These are phyloP conservation scores for Microchrysa polita DNA, from an alignment of 2,888 invertebrate species.

Conservation along the genomic window DNA sequence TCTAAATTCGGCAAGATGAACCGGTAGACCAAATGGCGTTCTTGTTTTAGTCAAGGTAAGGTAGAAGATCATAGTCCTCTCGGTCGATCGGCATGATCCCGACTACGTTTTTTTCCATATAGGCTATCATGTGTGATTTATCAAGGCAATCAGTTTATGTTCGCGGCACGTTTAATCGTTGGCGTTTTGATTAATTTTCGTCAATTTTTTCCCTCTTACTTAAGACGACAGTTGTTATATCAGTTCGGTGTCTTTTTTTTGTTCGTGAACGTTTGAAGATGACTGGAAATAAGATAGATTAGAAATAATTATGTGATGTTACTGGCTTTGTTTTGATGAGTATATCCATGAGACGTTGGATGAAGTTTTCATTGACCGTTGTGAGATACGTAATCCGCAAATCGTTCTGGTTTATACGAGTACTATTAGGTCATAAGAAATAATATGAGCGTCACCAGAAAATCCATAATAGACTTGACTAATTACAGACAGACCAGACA, in stretches of 20 bases:
- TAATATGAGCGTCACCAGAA: too few relatives aligned
- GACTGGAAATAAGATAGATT: constrained; percentile 32
- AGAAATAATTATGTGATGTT: neutral
- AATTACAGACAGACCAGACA: too few relatives aligned
- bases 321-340: constrained; percentile 1
- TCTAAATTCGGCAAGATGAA: constrained; percentile 19
- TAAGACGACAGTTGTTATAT: constrained; percentile 46
- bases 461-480: too few relatives aligned
- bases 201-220: constrained; percentile 47
- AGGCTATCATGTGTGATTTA: constrained; percentile 46
- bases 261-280: neutral
- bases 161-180: constrained; percentile 45
- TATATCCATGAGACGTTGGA: neutral
- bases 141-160: constrained; percentile 40
- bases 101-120: neutral
- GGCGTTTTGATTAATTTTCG: constrained; percentile 48
- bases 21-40: constrained; percentile 45
- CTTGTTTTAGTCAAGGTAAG: constrained; percentile 20
- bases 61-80: constrained; percentile 37
- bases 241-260: too few relatives aligned
- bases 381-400: too few relatives aligned
- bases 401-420: too few relatives aligned
- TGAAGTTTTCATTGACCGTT: neutral
- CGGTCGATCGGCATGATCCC: constrained; percentile 17
- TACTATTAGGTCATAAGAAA: too few relatives aligned